phyloP scores from a whole-genome alignment of 2,113 vertebrate genomes.

The Scopus umbretta region DNA sequence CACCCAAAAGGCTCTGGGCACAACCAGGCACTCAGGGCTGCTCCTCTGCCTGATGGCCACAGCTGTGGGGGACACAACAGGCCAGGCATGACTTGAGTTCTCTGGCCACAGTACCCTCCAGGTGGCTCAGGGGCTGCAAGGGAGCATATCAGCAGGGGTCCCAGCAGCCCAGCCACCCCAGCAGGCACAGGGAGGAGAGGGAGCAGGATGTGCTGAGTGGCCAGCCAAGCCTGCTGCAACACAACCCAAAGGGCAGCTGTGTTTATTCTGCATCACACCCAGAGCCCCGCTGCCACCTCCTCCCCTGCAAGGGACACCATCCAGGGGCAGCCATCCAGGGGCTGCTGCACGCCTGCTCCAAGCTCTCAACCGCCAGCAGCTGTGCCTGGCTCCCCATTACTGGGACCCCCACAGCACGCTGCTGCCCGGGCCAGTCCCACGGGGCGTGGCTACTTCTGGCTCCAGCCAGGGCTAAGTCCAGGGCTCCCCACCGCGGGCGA shows the following conservation, averaged over 20 bases:
- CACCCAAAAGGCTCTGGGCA: not conserved
- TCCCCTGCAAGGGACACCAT: no score
- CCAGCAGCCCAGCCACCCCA: fast-evolving
- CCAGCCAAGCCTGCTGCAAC: not conserved
- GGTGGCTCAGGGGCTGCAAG: not conserved
- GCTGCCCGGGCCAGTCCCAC: no score
- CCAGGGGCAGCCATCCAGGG: not conserved
- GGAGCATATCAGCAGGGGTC: not conserved
- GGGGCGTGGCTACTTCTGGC: fast-evolving
- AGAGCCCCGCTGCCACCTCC: not conserved
- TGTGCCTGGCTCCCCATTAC: fast-evolving
- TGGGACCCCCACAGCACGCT: fast-evolving
- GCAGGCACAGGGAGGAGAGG: fast-evolving
- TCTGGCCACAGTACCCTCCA: not conserved
- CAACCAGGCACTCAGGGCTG: not conserved
- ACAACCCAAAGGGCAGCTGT: not conserved
- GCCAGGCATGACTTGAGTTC: fast-evolving
- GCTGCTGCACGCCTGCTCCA: not conserved
- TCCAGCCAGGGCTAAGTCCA: not conserved
- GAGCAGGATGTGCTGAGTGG: fast-evolving
- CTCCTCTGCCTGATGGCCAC: not conserved
- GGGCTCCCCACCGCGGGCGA: not conserved
- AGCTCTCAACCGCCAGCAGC: not conserved
- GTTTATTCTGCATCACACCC: not conserved
- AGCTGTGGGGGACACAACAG: fast-evolving